Evolutionary conservation across 2,888 invertebrate genomes (phyloP), one percentile per base, ranked within the genome.

Genomic region (Thera britannica): DNA sequence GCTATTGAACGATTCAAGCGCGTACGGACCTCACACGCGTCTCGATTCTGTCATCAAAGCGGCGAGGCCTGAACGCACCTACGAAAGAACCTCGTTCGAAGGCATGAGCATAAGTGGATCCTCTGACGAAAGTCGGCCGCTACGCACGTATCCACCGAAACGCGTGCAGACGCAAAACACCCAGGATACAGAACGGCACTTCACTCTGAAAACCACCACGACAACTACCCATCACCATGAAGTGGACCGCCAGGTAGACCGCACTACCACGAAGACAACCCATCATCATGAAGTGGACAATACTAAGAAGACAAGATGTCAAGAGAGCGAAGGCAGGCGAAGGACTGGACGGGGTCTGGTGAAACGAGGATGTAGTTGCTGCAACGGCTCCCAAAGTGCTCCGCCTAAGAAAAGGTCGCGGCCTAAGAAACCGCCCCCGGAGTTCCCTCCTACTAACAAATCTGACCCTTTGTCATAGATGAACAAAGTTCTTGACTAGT

Each of bases 291-390:
- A 94, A 94, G 67, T 80, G 92, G 8, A 86, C 92, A 0, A 90
- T 90, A 48, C 36, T 46, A 70, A 70, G 0, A 94, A 89, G 76
- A 87, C 86, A 1, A 76, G 86, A 11, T 81, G 85, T 51, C 82
- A 86, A 58, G 84, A 86, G 51, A 75, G 71, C 58, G 88, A 85
- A 36, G 81, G 79, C 4, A 72, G 87, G 46, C 83, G 90, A 1
- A 93, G 82, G 75, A 95, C 85, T 38, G 90, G 90, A 0, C 86
- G 95, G 0, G 95, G 95, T 6, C 94, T 95, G 8, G 95, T 95
- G 1, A 95, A 95, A 75, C 93, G 95, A 54, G 95, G 94, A 61
- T 95, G 95, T 78, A 94, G 94, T 48, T 95, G 96, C 82, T 96
- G 95, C 83, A 94, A 90, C 79, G 95, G 95, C 6, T 90, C 93